Conservation (phyloP, 2,888 invertebrate genomes). For the Microctonus brassicae region DNA sequence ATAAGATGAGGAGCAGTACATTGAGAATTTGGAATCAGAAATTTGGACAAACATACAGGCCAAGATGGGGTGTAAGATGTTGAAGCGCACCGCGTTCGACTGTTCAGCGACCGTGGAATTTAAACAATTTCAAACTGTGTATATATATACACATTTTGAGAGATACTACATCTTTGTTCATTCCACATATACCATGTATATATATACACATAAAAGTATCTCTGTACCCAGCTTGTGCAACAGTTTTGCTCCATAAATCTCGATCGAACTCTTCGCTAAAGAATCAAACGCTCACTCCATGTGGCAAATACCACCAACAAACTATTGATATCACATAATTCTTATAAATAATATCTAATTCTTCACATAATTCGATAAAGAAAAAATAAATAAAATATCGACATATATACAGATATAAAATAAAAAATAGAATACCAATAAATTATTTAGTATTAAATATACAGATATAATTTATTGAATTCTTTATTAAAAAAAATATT, state of each 20-base stretch:
- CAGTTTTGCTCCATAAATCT: constrained; percentile 27
- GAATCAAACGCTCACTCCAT: not conserved
- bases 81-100: not conserved
- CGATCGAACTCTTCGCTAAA: constrained; percentile 17
- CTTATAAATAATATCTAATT: not conserved
- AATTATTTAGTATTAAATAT: too few relatives aligned
- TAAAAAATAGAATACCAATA: not conserved
- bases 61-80: not conserved
- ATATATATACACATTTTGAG: not conserved
- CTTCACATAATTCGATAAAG: too few relatives aligned
- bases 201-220: not conserved
- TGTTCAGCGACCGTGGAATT: constrained; percentile 1
- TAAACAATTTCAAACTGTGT: not conserved
- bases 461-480: not conserved
- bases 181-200: not conserved
- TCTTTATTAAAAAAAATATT: too few relatives aligned
- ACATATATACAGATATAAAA: not conserved
- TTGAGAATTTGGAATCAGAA: constrained; percentile 2
- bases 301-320: not conserved
- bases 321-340: not conserved
- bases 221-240: constrained; percentile 7
- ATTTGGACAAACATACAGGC: not conserved
- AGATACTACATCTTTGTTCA: not conserved
- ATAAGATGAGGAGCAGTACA: not conserved
- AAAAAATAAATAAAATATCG: not conserved